phyloP scores from a whole-genome alignment of 2,797 vertebrate genomes.

The Pseudochirops cupreus region DNA sequence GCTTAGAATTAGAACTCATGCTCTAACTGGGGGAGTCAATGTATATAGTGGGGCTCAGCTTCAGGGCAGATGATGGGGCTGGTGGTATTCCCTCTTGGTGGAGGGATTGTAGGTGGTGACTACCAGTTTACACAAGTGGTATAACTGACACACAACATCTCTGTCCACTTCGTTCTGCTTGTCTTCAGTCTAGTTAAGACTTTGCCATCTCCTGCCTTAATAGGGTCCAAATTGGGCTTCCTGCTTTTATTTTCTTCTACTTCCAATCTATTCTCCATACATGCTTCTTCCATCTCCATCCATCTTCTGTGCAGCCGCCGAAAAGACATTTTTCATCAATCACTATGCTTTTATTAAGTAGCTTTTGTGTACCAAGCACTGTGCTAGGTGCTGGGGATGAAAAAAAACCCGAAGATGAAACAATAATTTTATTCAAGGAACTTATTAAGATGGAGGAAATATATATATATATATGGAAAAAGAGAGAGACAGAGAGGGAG shows the following conservation, averaged over 20 bases:
- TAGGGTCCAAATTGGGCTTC: background rate
- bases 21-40: background rate
- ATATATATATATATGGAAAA: background rate
- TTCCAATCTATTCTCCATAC: background rate
- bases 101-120: background rate
- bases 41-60: no score
- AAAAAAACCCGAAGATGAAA: background rate
- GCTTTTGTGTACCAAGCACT: background rate
- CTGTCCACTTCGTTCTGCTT: background rate
- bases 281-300: no score
- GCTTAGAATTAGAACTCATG: background rate
- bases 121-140: background rate
- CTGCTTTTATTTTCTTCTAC: background rate
- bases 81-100: background rate
- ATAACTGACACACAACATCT: background rate
- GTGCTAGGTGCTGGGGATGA: background rate
- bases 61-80: no score
- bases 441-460: background rate
- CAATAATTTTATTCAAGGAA: background rate
- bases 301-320: background rate
- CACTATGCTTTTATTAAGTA: background rate
- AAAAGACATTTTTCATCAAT: background rate
- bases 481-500: no score
- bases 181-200: background rate
- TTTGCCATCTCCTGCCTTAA: background rate